Conservation (phyloP, 1,140 invertebrate genomes). For the Luehdorfia chinensis region DNA sequence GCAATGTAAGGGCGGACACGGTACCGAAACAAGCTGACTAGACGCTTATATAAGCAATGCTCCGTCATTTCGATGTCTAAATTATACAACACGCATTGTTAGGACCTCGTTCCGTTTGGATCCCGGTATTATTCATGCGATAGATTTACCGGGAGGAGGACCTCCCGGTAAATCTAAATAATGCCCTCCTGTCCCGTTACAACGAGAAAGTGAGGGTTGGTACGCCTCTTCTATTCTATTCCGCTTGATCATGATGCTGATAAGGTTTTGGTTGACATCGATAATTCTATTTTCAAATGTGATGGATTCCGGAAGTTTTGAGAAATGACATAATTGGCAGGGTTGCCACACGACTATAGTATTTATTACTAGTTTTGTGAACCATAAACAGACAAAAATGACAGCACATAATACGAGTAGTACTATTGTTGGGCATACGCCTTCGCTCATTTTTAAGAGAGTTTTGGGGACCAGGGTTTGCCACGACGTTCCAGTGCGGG, state of each 20-base stretch:
- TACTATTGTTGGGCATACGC: too few species aligned
- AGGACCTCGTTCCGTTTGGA: background rate
- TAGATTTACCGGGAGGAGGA: too few species aligned
- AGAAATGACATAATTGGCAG: too few species aligned
- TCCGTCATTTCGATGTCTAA: background rate
- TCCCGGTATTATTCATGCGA: constrained; percentile 11
- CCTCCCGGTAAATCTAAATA: constrained; percentile 4
- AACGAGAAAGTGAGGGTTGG: constrained; percentile 5
- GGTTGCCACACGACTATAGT: background rate
- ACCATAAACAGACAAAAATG: background rate
- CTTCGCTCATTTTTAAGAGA: too few species aligned
- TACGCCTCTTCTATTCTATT: constrained; percentile 13
- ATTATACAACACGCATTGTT: constrained; percentile 15
- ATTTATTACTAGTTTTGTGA: background rate
- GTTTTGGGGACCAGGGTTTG: too few species aligned
- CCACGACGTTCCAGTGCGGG: too few species aligned
- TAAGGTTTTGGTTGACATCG: background rate
- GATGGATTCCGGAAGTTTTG: too few species aligned
- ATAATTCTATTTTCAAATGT: background rate
- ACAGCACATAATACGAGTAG: background rate
- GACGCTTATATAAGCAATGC: constrained; percentile 11
- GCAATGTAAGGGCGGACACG: constrained; percentile 4
- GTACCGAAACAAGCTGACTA: too few species aligned
- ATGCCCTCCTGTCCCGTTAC: background rate
- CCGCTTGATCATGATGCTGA: background rate